Percentiles rank a stretch among this genome's conserved stretches.
These are phyloP conservation scores for Dreissena rostriformis DNA, from an alignment of 1,140 invertebrate species.

Conservation along the genomic window DNA sequence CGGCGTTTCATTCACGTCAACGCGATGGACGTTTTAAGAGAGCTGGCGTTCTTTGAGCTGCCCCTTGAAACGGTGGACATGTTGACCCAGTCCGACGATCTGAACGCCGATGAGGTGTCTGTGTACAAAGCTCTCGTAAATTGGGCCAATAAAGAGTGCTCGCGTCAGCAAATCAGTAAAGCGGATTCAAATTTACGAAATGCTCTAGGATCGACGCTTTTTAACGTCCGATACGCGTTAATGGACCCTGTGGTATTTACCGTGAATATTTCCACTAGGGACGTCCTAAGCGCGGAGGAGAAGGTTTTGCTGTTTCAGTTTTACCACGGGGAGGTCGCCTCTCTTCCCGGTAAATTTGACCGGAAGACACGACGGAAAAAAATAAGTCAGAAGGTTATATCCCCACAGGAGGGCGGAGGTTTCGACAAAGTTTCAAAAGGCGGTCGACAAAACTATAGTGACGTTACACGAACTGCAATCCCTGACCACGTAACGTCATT, in stretches of 20 bases:
- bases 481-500: background rate
- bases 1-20: slow-evolving; percentile 41
- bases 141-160: slow-evolving; percentile 50
- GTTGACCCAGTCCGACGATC: slow-evolving; percentile 34
- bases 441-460: background rate
- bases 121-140: slow-evolving; percentile 37
- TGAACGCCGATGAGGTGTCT: slow-evolving; percentile 36
- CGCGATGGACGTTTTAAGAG: slow-evolving; percentile 36
- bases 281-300: slow-evolving; percentile 39
- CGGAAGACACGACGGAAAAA: background rate
- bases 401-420: background rate
- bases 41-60: slow-evolving; percentile 6
- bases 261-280: slow-evolving; percentile 5
- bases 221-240: slow-evolving; percentile 41
- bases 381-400: background rate
- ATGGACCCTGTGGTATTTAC: slow-evolving; percentile 38
- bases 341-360: slow-evolving; percentile 14
- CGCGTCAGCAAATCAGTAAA: background rate
- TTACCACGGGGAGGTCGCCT: slow-evolving; percentile 24
- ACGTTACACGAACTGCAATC: background rate
- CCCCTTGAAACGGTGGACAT: slow-evolving; percentile 5
- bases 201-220: slow-evolving; percentile 33
- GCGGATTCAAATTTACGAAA: slow-evolving; percentile 20
- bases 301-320: slow-evolving; percentile 35
- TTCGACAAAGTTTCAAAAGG: background rate